Evolutionary conservation across 2,797 vertebrate species (phyloP).

Genomic region (Tragopan temminckii): DNA sequence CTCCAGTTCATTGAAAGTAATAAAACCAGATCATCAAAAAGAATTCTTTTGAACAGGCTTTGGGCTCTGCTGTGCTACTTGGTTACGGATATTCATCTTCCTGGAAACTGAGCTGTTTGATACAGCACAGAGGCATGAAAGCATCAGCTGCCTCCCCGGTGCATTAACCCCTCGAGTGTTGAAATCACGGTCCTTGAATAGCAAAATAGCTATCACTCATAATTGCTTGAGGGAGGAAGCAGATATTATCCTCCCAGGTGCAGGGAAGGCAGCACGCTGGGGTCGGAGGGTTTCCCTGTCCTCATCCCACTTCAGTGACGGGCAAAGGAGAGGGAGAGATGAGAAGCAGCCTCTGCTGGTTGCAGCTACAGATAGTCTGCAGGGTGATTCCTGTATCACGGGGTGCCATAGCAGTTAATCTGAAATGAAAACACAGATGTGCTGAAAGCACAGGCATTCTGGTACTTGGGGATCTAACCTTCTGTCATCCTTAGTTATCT

Average conservation of each 20-base stretch:
- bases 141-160: conserved; percentile 67
- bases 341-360: neutral
- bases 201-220: conserved; percentile 49
- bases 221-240: conserved; percentile 55
- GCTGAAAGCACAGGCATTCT: conserved; percentile 9
- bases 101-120: conserved; percentile 71
- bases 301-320: neutral
- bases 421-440: neutral
- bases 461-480: neutral
- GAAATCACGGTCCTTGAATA: conserved; percentile 54
- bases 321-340: neutral
- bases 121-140: conserved; percentile 60
- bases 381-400: neutral
- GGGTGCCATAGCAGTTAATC: neutral
- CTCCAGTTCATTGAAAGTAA: conserved; percentile 77
- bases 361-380: neutral
- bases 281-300: conserved; percentile 8
- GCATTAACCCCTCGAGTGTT: conserved; percentile 70
- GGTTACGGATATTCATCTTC: conserved; percentile 76
- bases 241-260: conserved; percentile 15
- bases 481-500: neutral
- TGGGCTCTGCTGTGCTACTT: conserved; percentile 76
- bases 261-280: neutral
- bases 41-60: conserved; percentile 77
- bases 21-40: conserved; percentile 79